phyloP scores from a whole-genome alignment of 2,113 vertebrate genomes.

The Oncorhynchus clarkii region DNA sequence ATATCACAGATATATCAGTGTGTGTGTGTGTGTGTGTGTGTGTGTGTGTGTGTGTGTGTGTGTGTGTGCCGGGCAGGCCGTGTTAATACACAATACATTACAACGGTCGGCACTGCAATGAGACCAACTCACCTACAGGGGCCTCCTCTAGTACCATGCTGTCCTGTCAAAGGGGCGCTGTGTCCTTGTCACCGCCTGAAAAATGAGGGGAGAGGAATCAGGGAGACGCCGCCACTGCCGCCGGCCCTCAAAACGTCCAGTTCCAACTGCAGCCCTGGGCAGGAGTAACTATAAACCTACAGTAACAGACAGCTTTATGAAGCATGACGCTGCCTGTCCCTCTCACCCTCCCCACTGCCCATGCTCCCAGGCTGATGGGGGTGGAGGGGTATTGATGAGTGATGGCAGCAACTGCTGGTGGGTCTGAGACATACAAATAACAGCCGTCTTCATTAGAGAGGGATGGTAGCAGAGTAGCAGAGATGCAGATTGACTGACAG shows the following conservation, averaged over 20 bases:
- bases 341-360: constrained; percentile 63
- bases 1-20: no score
- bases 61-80: neutral
- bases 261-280: constrained; percentile 42
- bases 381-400: constrained; percentile 57
- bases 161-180: constrained; percentile 54
- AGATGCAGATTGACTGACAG: constrained; percentile 85
- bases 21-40: no score
- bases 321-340: constrained; percentile 55
- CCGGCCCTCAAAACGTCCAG: constrained; percentile 45
- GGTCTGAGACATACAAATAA: constrained; percentile 61
- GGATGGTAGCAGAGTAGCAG: constrained; percentile 68
- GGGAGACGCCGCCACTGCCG: constrained; percentile 37
- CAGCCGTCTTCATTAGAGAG: constrained; percentile 65
- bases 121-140: constrained; percentile 69
- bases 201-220: constrained; percentile 43
- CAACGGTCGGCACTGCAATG: constrained; percentile 5
- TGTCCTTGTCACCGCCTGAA: constrained; percentile 60
- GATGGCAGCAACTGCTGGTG: constrained; percentile 72
- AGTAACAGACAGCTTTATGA: constrained; percentile 68
- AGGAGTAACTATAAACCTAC: constrained; percentile 70
- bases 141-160: constrained; percentile 68
- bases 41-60: no score
- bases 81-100: neutral
- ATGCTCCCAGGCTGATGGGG: constrained; percentile 54